A percentile compares a stretch with the other conserved stretches of the same genome.
phyloP scores from a whole-genome alignment of 2,888 invertebrate species.

The Spilosoma lubricipeda region DNA sequence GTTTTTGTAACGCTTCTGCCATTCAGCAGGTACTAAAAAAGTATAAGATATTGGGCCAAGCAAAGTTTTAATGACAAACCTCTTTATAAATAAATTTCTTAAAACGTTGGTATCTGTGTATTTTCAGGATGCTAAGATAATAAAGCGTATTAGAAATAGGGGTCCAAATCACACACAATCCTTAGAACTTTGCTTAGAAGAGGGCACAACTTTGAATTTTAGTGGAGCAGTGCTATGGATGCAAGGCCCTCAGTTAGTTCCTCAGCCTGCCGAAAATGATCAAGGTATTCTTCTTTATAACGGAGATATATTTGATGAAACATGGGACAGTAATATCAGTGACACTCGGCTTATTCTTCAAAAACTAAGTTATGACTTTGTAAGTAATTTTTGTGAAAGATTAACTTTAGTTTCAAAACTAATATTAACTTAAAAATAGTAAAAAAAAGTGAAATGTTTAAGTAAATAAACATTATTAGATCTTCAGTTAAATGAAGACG shows the following conservation, averaged over 20 bases:
- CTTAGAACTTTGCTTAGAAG: conserved; percentile 53
- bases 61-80: background rate
- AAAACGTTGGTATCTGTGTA: conserved; percentile 18
- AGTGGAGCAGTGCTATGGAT: conserved; percentile 92
- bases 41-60: background rate
- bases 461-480: no score
- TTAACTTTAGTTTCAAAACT: background rate
- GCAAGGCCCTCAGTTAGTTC: conserved; percentile 88
- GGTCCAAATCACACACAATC: conserved; percentile 84
- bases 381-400: conserved; percentile 20
- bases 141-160: conserved; percentile 80
- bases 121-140: conserved; percentile 67
- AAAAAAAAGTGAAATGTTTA: no score
- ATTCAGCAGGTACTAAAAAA: conserved; percentile 46
- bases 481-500: background rate
- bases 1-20: conserved; percentile 46
- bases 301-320: conserved; percentile 93
- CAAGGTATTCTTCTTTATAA: conserved; percentile 93
- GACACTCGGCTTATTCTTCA: conserved; percentile 86
- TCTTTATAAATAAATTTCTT: background rate
- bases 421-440: background rate
- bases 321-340: conserved; percentile 67
- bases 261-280: conserved; percentile 89
- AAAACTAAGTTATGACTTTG: conserved; percentile 54
- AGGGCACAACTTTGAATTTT: conserved; percentile 62